These are phyloP conservation scores for Epizoanthus rinbou DNA, from an alignment of 92 coral and sea anemone genomes.

Conservation along the genomic window DNA sequence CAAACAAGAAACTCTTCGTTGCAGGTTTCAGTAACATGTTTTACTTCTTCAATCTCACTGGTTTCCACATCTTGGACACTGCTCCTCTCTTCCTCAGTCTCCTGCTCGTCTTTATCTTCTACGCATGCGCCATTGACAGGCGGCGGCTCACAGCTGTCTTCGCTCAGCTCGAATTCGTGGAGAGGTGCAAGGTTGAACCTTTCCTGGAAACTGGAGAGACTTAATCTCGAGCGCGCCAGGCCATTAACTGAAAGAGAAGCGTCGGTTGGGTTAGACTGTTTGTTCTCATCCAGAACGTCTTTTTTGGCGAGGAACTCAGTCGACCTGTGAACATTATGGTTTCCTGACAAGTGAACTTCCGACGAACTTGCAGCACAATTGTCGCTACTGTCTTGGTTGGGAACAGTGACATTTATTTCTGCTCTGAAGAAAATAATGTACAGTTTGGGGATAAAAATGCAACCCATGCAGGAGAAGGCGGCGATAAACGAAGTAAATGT, in stretches of 20 bases:
- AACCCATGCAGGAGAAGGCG: slow-evolving; percentile 85
- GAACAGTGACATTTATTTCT: slow-evolving; percentile 48
- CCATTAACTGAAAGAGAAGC: neutral
- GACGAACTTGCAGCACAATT: neutral
- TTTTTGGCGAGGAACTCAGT: neutral
- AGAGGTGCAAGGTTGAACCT: slow-evolving; percentile 9
- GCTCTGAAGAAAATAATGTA: slow-evolving; percentile 79
- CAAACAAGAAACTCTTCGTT: neutral
- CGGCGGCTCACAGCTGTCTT: neutral
- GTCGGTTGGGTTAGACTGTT: neutral
- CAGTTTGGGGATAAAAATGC: slow-evolving; percentile 82
- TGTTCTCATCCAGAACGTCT: neutral
- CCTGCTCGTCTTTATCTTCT: slow-evolving; percentile 3
- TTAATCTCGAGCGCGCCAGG: slow-evolving; percentile 1
- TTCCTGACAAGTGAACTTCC: neutral
- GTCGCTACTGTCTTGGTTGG: neutral
- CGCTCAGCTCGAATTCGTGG: neutral
- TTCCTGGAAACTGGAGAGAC: slow-evolving; percentile 8
- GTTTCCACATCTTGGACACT: neutral
- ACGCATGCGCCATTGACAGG: slow-evolving; percentile 6
- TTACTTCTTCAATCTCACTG: neutral
- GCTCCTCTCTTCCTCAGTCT: slow-evolving; percentile 14
- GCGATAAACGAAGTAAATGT: slow-evolving; percentile 76
- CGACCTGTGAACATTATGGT: neutral
- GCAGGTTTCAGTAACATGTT: neutral